Base-by-base conservation (phyloP, 2,113 vertebrate genomes). In the Lepus americanus region DNA sequence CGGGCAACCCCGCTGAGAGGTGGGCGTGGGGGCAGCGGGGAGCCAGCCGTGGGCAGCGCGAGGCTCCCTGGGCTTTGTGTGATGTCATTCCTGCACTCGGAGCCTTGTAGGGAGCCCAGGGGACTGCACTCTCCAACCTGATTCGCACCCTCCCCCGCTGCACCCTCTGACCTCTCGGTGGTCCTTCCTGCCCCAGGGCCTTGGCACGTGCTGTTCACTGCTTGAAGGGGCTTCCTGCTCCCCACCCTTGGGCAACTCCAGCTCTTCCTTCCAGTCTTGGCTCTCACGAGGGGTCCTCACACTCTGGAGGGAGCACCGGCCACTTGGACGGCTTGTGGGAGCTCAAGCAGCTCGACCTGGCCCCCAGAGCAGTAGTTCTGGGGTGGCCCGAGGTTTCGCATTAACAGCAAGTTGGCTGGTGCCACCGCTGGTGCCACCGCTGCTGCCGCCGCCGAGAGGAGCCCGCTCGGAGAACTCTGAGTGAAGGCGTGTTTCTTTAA, bases 91-190 rank as follows among this genome's bases (percentile, higher is more conserved):
- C 16, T 55, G 83, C 27, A 23, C 33, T 49, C 36, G 53, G 63
- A 5, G 0, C 39, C 23, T n/a, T 33, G 31, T 10, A 73, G 39
- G 17, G 66, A 36, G 3, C 64, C 39, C 3, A 10, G 80, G 11
- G 49, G 44, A 12, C 8, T 44, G 17, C 36, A 9, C 64, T 9
- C 49, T 72, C 0, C 1, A 14, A 27, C 0, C 55, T 29, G 9
- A 5, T 4, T 39, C 31, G 39, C 27, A 5, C 25, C n/a, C 2
- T 8, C 11, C 27, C 23, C 63, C 0, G 0, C 49, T 33, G 1
- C 4, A 5, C 22, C 39, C 77, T 69, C 16, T 27, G 49, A 13
- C 1, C 7, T 53, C 81, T 61, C 22, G 22, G 3, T 2, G 31
- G 16, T 11, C 23, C n/a, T 33, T 72, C 22, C 63, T 49, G 76